Base-by-base conservation (phyloP, 2,113 vertebrate genomes). In the Noctilio leporinus region DNA sequence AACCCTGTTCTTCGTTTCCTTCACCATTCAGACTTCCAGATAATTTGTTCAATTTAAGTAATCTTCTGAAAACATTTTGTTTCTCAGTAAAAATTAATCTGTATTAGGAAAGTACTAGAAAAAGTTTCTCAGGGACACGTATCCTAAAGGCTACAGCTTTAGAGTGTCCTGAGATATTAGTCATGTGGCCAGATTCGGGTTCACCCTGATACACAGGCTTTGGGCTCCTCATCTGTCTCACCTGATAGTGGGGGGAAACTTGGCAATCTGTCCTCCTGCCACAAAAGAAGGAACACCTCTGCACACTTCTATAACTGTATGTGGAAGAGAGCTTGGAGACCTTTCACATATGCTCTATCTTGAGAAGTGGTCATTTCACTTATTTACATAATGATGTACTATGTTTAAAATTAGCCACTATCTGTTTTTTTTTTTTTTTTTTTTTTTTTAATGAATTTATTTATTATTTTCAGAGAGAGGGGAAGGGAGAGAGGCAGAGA, bases 81-180 rank as follows among this genome's bases (percentile, higher is more conserved):
- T 22, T 76, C 86, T 89, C 77, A 72, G 26, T 65, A 86, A 81
- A 81, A 85, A 49, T 70, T 33, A 22, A 3, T 75, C 16, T 75
- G 16, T 92, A 43, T 75, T 94, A 88, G 88, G 35, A 92, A 73
- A 55, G 53, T n/a, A 14, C 77, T 86, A 40, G 65, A 40, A 69
- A 77, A 89, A 85, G n/a, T n/a, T 77, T 94, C 93, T 83, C 47
- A 75, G 70, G 89, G 55, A 65, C 51, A 92, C 65, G 33, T 95
- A 5, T 89, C 5, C 49, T 86, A 28, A 62, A 93, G 57, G 75
- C 51, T 83, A 86, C 89, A 47, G n/a, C 28, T 84, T 76, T 75
- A 49, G 22, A 65, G 30, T 84, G 51, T 81, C 65, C 57, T 75
- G 35, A 82, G 40, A 15, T 82, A 35, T 8, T n/a, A n/a, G 65